These are phyloP conservation scores for Bambusicola thoracicus DNA, from an alignment of 2,113 vertebrate species.

Conservation along the genomic window DNA sequence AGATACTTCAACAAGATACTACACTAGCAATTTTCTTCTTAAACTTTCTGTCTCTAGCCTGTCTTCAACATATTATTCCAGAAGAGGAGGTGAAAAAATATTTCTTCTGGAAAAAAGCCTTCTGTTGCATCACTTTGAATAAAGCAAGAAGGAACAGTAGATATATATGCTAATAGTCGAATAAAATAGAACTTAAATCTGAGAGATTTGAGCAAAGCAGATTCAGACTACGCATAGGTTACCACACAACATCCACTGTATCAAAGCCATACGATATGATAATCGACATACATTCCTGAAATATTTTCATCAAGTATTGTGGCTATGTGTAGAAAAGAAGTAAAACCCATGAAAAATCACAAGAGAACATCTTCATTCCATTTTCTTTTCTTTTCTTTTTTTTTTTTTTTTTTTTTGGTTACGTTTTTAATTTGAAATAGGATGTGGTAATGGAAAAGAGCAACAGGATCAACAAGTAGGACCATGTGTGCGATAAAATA, in stretches of 20 bases:
- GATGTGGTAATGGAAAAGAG: not conserved
- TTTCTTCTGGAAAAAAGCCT: not conserved
- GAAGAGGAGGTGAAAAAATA: not conserved
- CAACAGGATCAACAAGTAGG: not conserved
- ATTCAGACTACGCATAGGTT: not conserved
- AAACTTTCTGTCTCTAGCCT: not conserved
- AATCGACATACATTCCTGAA: not conserved
- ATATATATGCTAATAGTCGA: not conserved
- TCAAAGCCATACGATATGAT: not conserved
- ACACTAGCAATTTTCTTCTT: not conserved
- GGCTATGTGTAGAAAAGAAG: not conserved
- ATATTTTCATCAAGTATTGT: not conserved
- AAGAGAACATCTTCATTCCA: not conserved
- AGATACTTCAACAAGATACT: not conserved
- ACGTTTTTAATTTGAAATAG: not conserved
- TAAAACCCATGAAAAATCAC: not conserved
- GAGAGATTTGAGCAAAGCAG: not conserved
- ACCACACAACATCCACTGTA: not conserved
- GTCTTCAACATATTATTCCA: not conserved
- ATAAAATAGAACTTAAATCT: not conserved
- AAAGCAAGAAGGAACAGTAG: not conserved
- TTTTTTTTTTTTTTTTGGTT: not conserved
- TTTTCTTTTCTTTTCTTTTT: too few relatives aligned
- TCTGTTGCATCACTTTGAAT: not conserved
- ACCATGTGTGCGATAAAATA: not conserved